These are phyloP conservation scores for Carcharodon carcharias DNA, from an alignment of 2,797 vertebrate genomes.

Conservation along the genomic window DNA sequence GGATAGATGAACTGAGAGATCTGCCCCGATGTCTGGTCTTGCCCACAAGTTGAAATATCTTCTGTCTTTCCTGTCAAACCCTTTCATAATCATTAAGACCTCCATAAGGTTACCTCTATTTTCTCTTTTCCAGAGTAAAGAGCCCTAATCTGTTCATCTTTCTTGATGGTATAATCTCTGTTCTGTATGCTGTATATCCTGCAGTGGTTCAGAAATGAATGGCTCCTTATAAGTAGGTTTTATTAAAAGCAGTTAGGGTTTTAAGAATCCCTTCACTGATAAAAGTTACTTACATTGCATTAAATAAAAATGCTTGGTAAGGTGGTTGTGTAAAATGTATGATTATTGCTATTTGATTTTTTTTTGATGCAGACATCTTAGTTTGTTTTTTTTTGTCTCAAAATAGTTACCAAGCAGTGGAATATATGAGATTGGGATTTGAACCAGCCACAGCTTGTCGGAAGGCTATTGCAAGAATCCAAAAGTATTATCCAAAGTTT, in stretches of 20 bases:
- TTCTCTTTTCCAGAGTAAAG: background rate
- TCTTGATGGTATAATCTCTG: background rate
- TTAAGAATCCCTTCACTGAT: constrained; percentile 30
- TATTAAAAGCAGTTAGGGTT: background rate
- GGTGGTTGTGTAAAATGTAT: background rate
- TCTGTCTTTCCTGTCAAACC: background rate
- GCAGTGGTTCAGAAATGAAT: background rate
- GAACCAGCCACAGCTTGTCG: constrained; percentile 76
- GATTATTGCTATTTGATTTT: background rate
- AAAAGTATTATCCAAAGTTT: constrained; percentile 70
- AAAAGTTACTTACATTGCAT: background rate
- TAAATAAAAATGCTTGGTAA: background rate
- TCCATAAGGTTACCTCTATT: background rate
- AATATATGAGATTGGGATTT: constrained; percentile 81
- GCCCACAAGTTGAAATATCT: background rate
- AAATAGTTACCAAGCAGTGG: constrained; percentile 85
- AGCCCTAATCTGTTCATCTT: background rate
- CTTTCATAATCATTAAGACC: background rate
- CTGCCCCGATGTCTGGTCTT: background rate
- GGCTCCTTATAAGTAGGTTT: background rate
- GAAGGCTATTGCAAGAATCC: constrained; percentile 82
- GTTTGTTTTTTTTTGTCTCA: constrained; percentile 38
- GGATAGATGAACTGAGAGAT: background rate
- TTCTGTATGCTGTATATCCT: background rate
- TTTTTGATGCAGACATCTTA: background rate